Evolutionary conservation across 2,888 invertebrate species (phyloP), one percentile per base, ranked within the genome.

Genomic region (Willowsia nigromaculata): DNA sequence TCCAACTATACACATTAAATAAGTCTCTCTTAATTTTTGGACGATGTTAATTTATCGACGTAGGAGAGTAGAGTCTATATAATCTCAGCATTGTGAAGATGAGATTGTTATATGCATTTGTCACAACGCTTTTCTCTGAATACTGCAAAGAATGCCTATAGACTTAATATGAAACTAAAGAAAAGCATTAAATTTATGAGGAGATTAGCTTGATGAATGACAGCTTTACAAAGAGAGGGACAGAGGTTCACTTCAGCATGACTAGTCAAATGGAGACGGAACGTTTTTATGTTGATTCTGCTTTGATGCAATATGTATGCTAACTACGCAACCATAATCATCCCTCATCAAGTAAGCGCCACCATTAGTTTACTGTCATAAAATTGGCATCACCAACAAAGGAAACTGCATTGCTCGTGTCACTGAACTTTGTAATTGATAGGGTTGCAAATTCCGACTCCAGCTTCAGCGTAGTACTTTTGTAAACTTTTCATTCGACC

Each of bases 201-300:
- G 37, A 71, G 84, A 84, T 84, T 84, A 84, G 71, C 18, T 84
- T 84, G 84, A 84, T 84, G 71, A 84, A 84, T 84, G 84, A 84
- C 71, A 71, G 25, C 22, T 37, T 65, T 65, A 56, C 22, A 30
- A n/a, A 50, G 18, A 47, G 30, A 40, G 81, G 6, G 40, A 9
- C 22, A 47, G 47, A 47, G 13, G 43, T 47, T 74, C 68, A 47
- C 1, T 74, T 74, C 68, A 84, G 84, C 53, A 50, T 56, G 71
- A 71, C 68, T n/a, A 37, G 18, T 68, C 37, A 7, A 37, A 18
- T 68, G 65, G 37, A 68, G 37, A 68, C 37, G 37, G 33, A 3
- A 37, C 37, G 7, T 33, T 33, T 68, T 68, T n/a, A 6, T 22
- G 18, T 47, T 56, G 18, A 22, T 56, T 68, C 33, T 18, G 9